A percentile compares a stretch with the other conserved stretches of the same genome.
Evolutionary conservation across 2,113 vertebrate species (phyloP).

Genomic region (Lanius collurio): DNA sequence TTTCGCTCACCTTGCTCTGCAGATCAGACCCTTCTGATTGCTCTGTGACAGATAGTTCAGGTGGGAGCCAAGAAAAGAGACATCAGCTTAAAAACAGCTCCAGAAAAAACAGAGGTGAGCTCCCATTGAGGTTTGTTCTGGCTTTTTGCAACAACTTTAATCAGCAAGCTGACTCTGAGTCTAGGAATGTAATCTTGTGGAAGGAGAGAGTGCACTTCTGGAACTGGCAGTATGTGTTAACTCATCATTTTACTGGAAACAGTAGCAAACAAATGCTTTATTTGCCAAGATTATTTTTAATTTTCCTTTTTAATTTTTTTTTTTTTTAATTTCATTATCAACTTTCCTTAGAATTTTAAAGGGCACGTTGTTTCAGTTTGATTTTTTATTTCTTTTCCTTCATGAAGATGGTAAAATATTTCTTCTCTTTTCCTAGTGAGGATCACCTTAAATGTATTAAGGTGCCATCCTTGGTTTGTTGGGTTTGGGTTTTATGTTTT

Average conservation of each 20-base stretch:
- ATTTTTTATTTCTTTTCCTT: background rate
- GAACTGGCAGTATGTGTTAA: background rate
- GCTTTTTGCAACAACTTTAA: background rate
- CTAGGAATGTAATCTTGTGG: background rate
- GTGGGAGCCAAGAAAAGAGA: background rate
- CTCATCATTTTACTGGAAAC: background rate
- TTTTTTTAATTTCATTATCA: background rate
- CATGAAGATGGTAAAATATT: background rate
- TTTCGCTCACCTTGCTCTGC: background rate
- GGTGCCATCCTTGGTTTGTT: background rate
- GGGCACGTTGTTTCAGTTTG: background rate
- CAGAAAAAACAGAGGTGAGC: background rate
- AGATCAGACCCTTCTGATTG: background rate
- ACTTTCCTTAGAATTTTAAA: background rate
- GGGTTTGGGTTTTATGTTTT: no score
- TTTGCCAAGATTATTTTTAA: background rate
- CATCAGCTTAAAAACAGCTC: background rate
- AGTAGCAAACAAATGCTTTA: background rate
- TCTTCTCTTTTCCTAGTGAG: background rate
- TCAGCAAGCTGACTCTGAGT: background rate
- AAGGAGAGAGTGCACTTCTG: background rate
- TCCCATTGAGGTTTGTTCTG: fast-evolving
- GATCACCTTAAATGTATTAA: background rate
- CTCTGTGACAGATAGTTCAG: background rate
- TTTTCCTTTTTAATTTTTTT: no score